Conservation (phyloP, 2,113 vertebrate species). For the Ivindomyrus marchei region DNA sequence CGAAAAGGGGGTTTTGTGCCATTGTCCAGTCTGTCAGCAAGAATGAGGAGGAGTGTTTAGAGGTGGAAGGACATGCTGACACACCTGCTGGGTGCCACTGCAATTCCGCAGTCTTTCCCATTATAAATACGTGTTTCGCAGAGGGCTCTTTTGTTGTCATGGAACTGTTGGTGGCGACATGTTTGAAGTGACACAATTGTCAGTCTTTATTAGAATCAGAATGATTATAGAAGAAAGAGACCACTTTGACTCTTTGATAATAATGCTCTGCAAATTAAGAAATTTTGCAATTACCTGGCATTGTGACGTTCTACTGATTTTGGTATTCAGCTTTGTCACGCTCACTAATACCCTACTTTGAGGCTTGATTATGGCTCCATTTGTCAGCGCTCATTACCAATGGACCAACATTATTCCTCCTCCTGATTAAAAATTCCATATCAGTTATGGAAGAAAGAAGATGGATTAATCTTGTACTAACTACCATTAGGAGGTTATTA, state of each 20-base stretch:
- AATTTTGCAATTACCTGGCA: slow-evolving; percentile 48
- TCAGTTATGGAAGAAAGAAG: slow-evolving; percentile 32
- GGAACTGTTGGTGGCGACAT: slow-evolving; percentile 74
- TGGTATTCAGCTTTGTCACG: slow-evolving; percentile 29
- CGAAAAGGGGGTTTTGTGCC: slow-evolving; percentile 62
- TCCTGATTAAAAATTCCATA: slow-evolving; percentile 42
- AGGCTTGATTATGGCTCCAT: slow-evolving; percentile 26
- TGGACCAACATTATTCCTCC: slow-evolving; percentile 33
- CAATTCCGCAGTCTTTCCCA: slow-evolving; percentile 68
- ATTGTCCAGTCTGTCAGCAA: slow-evolving; percentile 84
- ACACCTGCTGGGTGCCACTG: slow-evolving; percentile 88
- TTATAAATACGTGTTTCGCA: slow-evolving; percentile 70
- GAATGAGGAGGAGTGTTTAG: slow-evolving; percentile 81
- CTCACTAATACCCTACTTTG: slow-evolving; percentile 25
- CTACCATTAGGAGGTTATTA: slow-evolving; percentile 28
- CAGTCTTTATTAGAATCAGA: slow-evolving; percentile 78
- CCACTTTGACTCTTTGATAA: slow-evolving; percentile 21
- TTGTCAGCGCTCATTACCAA: slow-evolving; percentile 31
- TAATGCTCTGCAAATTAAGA: slow-evolving; percentile 40
- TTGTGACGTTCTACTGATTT: slow-evolving; percentile 39
- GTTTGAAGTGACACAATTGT: slow-evolving; percentile 86
- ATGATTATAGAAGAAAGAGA: slow-evolving; percentile 55
- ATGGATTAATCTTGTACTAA: slow-evolving; percentile 35
- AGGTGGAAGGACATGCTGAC: slow-evolving; percentile 77
- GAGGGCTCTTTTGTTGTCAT: slow-evolving; percentile 71